Base-by-base conservation (phyloP, 2,113 vertebrate species). In the Barbus barbus region DNA sequence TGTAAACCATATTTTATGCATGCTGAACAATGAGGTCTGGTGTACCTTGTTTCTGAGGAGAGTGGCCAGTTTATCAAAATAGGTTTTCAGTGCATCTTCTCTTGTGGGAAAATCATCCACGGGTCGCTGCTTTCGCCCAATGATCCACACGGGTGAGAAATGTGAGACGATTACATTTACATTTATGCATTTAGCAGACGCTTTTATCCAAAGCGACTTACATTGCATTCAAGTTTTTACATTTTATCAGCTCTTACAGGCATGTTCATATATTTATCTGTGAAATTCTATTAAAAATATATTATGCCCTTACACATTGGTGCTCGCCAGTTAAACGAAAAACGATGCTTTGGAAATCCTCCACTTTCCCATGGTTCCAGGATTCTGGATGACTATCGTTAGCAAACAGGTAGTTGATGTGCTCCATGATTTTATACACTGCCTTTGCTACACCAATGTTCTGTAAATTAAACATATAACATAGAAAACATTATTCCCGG, bases 11-110 rank as follows among this genome's bases (percentile, higher is more conserved):
- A 33, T 38, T 71, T 38, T 18, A 31, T 65, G 20, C 20, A 5
- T 38, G 33, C n/a, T 46, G 5, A 73, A 38, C 22, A 53, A 22
- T 22, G 18, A 53, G 53, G 5, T 38, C 2, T n/a, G 9, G 18
- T 38, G 31, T n/a, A 85, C 86, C 79, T 83, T 83, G 24, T 83
- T 38, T 77, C 31, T 69, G 11, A 87, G 61, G 4, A 83, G 26
- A 36, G 44, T 20, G 26, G 28, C 26, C n/a, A 85, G 53, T 33
- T 78, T 44, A 13, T 78, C 53, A 36, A 87, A 87, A 18, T 83
- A 87, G 22, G 22, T 51, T 53, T 65, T 85, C n/a, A 87, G 48
- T 3, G 63, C 65, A 14, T 9, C 16, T 0, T 51, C 44, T 60
- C 74, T 77, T 36, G 48, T 51, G 58, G 58, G 41, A 46, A 51